A percentile compares a stretch with the other conserved stretches of the same genome.
phyloP scores from a whole-genome alignment of 2,888 invertebrate genomes.

The Agapostemon virescens region DNA sequence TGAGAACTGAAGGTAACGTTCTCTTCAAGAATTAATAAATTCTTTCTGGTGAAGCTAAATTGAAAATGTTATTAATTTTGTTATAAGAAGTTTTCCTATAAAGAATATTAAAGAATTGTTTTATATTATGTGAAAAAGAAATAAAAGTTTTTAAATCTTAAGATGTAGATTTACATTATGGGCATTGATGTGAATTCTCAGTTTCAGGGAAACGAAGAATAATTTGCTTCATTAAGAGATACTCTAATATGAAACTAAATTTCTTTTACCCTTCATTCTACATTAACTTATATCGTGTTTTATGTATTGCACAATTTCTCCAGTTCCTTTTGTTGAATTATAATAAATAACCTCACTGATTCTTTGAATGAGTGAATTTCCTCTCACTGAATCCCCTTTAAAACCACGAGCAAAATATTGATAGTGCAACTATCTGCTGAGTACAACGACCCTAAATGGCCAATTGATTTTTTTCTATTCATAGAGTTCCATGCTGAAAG shows the following conservation, averaged over 20 bases:
- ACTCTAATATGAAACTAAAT: too few relatives aligned
- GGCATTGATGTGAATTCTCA: too few relatives aligned
- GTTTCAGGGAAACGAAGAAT: too few relatives aligned
- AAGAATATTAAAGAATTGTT: too few relatives aligned
- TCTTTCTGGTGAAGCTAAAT: neutral
- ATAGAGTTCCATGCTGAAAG: neutral
- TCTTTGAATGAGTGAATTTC: neutral
- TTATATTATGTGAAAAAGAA: too few relatives aligned
- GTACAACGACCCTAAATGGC: slow-evolving; percentile 1
- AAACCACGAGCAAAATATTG: neutral
- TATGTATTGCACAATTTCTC: too few relatives aligned
- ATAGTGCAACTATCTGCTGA: neutral
- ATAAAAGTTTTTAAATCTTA: too few relatives aligned
- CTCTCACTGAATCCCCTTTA: neutral
- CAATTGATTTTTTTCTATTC: neutral
- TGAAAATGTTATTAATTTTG: neutral
- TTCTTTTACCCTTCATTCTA: too few relatives aligned
- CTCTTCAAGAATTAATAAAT: neutral
- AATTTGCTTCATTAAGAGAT: too few relatives aligned
- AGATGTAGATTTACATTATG: neutral
- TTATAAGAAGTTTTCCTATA: too few relatives aligned
- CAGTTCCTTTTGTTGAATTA: neutral
- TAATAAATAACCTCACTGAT: neutral
- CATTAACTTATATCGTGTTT: too few relatives aligned
- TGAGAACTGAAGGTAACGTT: too few relatives aligned